phyloP scores from a whole-genome alignment of 2,888 invertebrate genomes.

The Unio pictorum region DNA sequence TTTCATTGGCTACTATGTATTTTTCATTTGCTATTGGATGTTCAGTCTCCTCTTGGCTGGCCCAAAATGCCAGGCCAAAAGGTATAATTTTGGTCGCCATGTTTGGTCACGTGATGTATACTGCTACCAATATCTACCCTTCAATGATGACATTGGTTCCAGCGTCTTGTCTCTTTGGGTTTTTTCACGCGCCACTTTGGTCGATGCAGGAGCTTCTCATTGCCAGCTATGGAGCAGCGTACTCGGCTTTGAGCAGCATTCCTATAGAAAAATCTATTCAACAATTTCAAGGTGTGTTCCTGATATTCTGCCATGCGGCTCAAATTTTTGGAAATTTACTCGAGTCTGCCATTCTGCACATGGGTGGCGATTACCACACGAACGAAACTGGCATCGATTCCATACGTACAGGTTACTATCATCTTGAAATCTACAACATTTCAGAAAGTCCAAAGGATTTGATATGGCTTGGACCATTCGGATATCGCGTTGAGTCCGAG shows the following conservation, averaged over 20 bases:
- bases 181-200: constrained; percentile 60
- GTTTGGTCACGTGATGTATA: constrained; percentile 58
- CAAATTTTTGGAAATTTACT: constrained; percentile 61
- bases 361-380: constrained; percentile 31
- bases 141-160: constrained; percentile 57
- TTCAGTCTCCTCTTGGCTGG: constrained; percentile 47
- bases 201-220: constrained; percentile 57
- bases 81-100: constrained; percentile 54
- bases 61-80: constrained; percentile 55
- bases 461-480: constrained; percentile 38
- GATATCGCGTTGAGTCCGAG: constrained; percentile 31
- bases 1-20: constrained; percentile 58
- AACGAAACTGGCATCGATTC: constrained; percentile 4
- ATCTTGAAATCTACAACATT: constrained; percentile 25
- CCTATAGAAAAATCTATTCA: constrained; percentile 54
- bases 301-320: constrained; percentile 60
- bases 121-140: constrained; percentile 58
- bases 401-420: not conserved
- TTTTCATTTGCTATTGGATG: constrained; percentile 56
- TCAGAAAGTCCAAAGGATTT: constrained; percentile 17
- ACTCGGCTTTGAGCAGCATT: constrained; percentile 52
- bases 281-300: constrained; percentile 59
- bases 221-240: constrained; percentile 57
- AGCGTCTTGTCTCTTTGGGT: constrained; percentile 54
- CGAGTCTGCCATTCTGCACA: constrained; percentile 52